A percentile compares a stretch with the other conserved stretches of the same genome.
phyloP scores from a whole-genome alignment of 2,113 vertebrate species.

The Psettodes erumei region DNA sequence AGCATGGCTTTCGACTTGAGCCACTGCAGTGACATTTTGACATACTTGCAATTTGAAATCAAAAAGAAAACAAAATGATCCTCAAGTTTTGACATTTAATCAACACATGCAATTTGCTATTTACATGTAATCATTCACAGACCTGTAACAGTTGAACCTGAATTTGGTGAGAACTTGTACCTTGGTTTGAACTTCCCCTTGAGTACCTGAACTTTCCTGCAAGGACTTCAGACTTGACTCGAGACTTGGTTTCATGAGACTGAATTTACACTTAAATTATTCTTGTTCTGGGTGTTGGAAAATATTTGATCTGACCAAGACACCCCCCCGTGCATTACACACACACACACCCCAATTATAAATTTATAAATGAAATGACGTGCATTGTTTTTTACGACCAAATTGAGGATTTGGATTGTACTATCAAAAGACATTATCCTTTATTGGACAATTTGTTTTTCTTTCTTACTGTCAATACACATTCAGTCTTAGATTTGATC shows the following conservation, averaged over 20 bases:
- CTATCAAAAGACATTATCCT: neutral
- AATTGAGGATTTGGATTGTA: neutral
- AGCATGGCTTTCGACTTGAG: neutral
- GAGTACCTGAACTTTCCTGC: conserved; percentile 1
- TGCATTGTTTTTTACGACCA: too few species aligned
- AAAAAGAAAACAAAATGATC: too few species aligned
- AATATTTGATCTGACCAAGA: too few species aligned
- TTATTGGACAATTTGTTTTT: neutral
- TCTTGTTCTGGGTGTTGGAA: too few species aligned
- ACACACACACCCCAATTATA: too few species aligned
- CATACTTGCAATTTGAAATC: neutral
- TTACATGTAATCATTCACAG: neutral
- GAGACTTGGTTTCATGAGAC: neutral
- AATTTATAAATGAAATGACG: too few species aligned
- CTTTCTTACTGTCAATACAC: neutral
- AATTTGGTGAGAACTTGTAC: neutral
- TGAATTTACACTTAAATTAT: neutral
- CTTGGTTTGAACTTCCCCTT: conserved; percentile 1
- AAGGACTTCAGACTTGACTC: neutral
- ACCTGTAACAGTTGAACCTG: neutral
- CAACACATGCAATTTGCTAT: neutral
- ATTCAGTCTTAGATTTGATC: conserved; percentile 1
- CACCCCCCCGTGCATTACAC: too few species aligned
- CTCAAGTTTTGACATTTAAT: neutral
- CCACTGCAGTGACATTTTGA: neutral